phyloP scores from a whole-genome alignment of 2,797 vertebrate genomes.

The Molossus molossus region DNA sequence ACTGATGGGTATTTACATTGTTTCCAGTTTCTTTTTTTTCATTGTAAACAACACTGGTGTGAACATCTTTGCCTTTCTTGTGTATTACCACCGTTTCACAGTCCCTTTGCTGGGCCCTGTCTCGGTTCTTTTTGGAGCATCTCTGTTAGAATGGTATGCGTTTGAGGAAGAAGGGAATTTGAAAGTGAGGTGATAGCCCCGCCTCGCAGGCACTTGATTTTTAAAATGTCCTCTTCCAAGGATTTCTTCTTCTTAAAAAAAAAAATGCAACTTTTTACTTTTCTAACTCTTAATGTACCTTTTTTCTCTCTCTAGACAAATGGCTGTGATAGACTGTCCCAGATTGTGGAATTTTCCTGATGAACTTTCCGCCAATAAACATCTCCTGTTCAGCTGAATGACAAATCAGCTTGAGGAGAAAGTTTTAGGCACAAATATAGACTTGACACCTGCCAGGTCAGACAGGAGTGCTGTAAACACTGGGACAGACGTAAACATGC shows the following conservation, averaged over 20 bases:
- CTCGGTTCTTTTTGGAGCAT: background rate
- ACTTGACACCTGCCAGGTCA: slow-evolving; percentile 79
- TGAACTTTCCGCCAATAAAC: slow-evolving; percentile 60
- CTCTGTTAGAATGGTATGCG: background rate
- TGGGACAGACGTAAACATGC: slow-evolving; percentile 44
- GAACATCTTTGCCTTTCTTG: background rate
- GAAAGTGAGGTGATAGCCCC: background rate
- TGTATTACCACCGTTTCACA: fast-evolving
- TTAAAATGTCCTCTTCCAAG: background rate
- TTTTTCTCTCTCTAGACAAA: background rate
- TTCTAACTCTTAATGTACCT: background rate
- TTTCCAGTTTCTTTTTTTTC: background rate
- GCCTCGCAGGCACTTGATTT: background rate
- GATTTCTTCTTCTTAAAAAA: background rate
- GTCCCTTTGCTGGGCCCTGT: background rate
- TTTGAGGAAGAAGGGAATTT: background rate
- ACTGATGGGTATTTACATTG: fast-evolving
- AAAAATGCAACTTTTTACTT: background rate
- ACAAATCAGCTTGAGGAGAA: slow-evolving; percentile 65
- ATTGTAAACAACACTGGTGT: background rate
- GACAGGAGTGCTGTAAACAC: slow-evolving; percentile 66
- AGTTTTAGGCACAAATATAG: slow-evolving; percentile 75
- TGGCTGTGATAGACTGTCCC: background rate
- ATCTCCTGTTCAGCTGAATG: slow-evolving; percentile 62
- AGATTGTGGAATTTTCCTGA: slow-evolving; percentile 77